Evolutionary conservation across 2,888 invertebrate genomes (phyloP).

Genomic region (Deilephila elpenor): DNA sequence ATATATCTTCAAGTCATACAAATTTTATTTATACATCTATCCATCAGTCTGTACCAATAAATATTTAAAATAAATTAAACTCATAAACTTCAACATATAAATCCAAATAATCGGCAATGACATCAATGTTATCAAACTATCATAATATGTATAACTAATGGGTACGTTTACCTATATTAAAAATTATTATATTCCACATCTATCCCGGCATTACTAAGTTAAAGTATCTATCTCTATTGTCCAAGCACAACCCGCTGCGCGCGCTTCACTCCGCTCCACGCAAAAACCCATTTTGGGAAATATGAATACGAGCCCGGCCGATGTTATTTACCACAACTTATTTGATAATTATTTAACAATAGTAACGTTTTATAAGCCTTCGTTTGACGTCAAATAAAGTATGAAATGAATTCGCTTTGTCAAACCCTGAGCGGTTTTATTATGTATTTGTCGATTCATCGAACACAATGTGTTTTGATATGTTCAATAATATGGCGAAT

Average conservation of each 20-base stretch:
- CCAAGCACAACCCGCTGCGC: not conserved
- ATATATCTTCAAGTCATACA: too few relatives aligned
- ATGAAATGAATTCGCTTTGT: constrained; percentile 26
- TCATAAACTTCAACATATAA: too few relatives aligned
- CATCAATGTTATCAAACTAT: too few relatives aligned
- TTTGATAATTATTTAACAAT: constrained; percentile 26
- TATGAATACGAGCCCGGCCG: constrained; percentile 17
- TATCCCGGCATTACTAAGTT: not conserved
- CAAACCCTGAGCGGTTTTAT: not conserved
- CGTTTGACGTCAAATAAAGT: constrained; percentile 22
- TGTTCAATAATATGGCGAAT: constrained; percentile 16
- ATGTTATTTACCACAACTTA: constrained; percentile 22
- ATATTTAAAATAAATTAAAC: too few relatives aligned
- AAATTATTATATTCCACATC: not conserved
- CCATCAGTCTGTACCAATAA: too few relatives aligned
- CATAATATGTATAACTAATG: too few relatives aligned
- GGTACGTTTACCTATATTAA: too few relatives aligned
- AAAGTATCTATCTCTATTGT: not conserved
- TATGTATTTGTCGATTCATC: constrained; percentile 5
- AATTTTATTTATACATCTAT: too few relatives aligned
- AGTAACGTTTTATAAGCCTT: constrained; percentile 22
- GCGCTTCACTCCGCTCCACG: not conserved
- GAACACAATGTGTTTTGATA: constrained; percentile 2
- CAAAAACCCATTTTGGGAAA: constrained; percentile 24
- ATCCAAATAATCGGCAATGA: too few relatives aligned